phyloP scores from a whole-genome alignment of 2,113 vertebrate genomes.

The Ictalurus punctatus region DNA sequence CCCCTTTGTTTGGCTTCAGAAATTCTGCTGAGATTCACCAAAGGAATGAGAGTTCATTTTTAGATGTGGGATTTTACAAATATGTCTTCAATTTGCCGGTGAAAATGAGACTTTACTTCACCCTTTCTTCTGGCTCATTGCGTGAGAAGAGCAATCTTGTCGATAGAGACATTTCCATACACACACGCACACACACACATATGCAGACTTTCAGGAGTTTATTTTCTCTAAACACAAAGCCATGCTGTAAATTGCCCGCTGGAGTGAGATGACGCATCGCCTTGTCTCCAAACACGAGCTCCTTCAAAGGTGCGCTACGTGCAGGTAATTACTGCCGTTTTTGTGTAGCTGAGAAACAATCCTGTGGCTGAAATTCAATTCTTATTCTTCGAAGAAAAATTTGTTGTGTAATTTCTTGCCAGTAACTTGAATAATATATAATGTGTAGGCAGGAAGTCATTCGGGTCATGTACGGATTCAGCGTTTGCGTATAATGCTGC shows the following conservation, averaged over 20 bases:
- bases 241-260: slow-evolving; percentile 38
- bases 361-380: neutral
- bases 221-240: slow-evolving; percentile 43
- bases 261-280: slow-evolving; percentile 20
- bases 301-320: slow-evolving; percentile 1
- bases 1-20: slow-evolving; percentile 41
- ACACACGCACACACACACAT: slow-evolving; percentile 7
- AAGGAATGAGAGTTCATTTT: slow-evolving; percentile 7
- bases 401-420: neutral
- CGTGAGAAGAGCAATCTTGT: neutral
- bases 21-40: slow-evolving; percentile 19
- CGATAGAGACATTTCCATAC: neutral
- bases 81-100: slow-evolving; percentile 5
- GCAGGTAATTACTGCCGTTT: slow-evolving; percentile 31
- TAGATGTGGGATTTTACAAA: slow-evolving; percentile 24
- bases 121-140: slow-evolving; percentile 2
- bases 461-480: neutral
- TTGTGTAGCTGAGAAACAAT: slow-evolving; percentile 11
- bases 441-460: neutral
- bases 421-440: neutral
- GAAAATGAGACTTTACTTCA: slow-evolving; percentile 26
- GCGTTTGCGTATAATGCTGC: too few species aligned
- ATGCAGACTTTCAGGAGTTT: neutral
- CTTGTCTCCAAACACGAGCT: slow-evolving; percentile 41
- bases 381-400: neutral